phyloP scores from a whole-genome alignment of 37 sponge, comb jelly and placozoan species.

The Cliona cf. orientalis region DNA sequence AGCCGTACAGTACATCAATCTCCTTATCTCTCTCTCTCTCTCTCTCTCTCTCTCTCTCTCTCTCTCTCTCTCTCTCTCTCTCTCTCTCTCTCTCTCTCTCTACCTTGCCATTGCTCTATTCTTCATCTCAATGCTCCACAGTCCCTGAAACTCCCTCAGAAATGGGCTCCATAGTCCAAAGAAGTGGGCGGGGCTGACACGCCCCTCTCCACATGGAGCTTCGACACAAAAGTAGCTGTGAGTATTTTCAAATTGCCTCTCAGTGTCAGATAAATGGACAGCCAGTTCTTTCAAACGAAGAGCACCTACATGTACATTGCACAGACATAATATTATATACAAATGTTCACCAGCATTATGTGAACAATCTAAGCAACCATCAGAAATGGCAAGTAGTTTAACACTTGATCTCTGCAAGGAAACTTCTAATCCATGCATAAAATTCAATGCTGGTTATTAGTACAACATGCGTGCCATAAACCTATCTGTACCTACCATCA shows the following conservation, averaged over 20 bases:
- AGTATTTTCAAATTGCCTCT: background rate
- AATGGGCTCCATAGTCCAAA: conserved; percentile 42
- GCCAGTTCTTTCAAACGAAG: too few relatives aligned
- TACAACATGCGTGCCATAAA: too few relatives aligned
- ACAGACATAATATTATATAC: background rate
- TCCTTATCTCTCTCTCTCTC: too few relatives aligned
- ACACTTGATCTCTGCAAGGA: too few relatives aligned
- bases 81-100: too few relatives aligned
- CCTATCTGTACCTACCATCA: too few relatives aligned
- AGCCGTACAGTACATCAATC: too few relatives aligned
- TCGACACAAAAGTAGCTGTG: conserved; percentile 18
- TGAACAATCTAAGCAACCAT: background rate
- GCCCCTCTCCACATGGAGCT: background rate
- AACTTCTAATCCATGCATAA: too few relatives aligned
- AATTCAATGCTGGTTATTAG: too few relatives aligned
- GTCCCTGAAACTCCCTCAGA: conserved; percentile 24
- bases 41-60: too few relatives aligned
- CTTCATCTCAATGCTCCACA: conserved; percentile 28
- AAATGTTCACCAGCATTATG: background rate
- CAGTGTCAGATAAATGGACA: too few relatives aligned
- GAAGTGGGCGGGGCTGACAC: conserved; percentile 29
- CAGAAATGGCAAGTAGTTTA: background rate
- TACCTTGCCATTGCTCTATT: background rate
- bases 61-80: too few relatives aligned
- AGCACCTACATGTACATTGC: background rate